phyloP scores from a whole-genome alignment of 2,113 vertebrate species.

The Pseudorhombus dupliciocellatus region DNA sequence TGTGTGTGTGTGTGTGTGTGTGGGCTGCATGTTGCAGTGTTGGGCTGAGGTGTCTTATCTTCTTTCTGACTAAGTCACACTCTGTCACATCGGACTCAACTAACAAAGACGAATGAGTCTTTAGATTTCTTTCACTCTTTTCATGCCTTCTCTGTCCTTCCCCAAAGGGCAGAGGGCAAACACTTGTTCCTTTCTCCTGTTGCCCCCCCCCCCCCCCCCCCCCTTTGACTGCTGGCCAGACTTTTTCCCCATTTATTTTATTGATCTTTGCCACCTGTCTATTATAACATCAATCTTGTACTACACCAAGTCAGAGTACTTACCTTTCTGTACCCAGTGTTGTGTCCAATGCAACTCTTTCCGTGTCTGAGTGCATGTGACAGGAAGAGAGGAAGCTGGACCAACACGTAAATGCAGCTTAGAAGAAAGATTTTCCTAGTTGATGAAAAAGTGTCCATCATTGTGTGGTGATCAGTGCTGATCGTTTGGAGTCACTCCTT shows the following conservation, averaged over 20 bases:
- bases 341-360: too few relatives aligned
- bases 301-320: neutral
- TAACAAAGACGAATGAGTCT: constrained; percentile 50
- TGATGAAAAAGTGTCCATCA: too few relatives aligned
- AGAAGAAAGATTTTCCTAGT: too few relatives aligned
- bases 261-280: neutral
- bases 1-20: neutral
- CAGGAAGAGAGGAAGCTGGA: too few relatives aligned
- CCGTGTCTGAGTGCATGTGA: too few relatives aligned
- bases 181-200: neutral
- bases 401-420: too few relatives aligned
- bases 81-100: constrained; percentile 44
- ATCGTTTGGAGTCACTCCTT: too few relatives aligned
- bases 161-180: constrained; percentile 39
- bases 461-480: too few relatives aligned
- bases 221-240: neutral
- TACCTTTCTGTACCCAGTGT: too few relatives aligned
- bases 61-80: constrained; percentile 37
- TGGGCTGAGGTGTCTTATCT: constrained; percentile 4
- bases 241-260: neutral
- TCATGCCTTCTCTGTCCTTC: constrained; percentile 1
- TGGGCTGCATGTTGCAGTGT: neutral
- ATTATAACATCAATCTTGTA: neutral
- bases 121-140: neutral
- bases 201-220: neutral